Conservation (phyloP, 2,797 vertebrate genomes). For the Pipistrellus nathusii region DNA sequence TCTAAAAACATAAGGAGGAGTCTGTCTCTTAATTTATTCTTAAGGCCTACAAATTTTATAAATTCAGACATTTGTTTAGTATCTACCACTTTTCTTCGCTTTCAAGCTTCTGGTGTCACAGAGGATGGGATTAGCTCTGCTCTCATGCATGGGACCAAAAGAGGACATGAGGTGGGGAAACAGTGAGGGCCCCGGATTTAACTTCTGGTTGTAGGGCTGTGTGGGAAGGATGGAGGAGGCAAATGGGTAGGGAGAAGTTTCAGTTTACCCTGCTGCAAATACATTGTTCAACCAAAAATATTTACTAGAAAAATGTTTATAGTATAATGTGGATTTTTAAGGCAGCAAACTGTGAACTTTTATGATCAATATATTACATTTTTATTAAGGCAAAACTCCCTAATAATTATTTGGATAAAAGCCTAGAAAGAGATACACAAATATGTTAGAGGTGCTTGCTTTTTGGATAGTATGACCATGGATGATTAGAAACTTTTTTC, state of each 20-base stretch:
- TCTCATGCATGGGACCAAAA: accelerated
- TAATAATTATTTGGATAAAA: constrained; percentile 24
- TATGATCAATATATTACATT: constrained; percentile 9
- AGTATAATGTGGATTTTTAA: background rate
- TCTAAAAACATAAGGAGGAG: background rate
- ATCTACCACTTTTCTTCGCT: background rate
- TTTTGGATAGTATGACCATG: background rate
- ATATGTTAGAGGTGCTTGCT: background rate
- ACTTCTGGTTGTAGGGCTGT: background rate
- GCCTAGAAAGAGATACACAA: constrained; percentile 8
- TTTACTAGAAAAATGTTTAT: background rate
- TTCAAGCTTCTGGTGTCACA: background rate
- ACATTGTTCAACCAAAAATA: background rate
- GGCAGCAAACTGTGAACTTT: constrained; percentile 33
- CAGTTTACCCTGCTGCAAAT: background rate
- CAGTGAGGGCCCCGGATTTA: background rate
- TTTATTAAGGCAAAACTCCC: constrained; percentile 7
- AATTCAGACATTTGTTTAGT: background rate
- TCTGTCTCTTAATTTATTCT: background rate
- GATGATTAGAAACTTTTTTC: background rate
- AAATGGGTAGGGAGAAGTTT: background rate
- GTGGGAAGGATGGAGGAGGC: background rate
- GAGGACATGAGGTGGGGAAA: background rate
- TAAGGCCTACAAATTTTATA: background rate
- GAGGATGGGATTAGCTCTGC: background rate